Evolutionary conservation across 1,140 invertebrate genomes (phyloP).

Genomic region (Harpegnathos saltator): DNA sequence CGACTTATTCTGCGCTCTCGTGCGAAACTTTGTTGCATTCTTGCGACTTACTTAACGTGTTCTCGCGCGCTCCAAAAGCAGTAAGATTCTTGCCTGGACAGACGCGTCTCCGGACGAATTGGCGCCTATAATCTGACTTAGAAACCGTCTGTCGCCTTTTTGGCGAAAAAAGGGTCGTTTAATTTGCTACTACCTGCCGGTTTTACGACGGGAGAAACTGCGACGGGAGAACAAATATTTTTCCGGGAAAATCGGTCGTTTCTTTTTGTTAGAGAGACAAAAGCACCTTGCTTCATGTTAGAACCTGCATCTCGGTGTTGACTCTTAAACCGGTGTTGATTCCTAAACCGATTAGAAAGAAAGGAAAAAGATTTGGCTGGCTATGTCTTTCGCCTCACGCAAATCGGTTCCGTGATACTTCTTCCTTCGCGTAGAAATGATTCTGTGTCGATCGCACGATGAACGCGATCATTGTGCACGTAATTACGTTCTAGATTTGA

Average conservation of each 20-base stretch:
- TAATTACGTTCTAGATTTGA: constrained; percentile 26
- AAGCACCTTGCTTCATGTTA: constrained; percentile 51
- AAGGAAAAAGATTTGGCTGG: constrained; percentile 71
- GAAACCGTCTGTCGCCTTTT: too few species aligned
- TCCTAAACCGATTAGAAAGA: constrained; percentile 76
- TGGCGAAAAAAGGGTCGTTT: too few species aligned
- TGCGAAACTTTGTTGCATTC: too few species aligned
- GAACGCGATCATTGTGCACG: neutral
- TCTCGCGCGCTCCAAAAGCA: too few species aligned
- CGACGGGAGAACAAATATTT: neutral
- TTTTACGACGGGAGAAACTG: too few species aligned
- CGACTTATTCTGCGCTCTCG: too few species aligned
- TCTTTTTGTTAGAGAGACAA: constrained; percentile 33
- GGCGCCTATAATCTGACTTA: too few species aligned
- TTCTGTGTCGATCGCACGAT: neutral
- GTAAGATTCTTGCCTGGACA: too few species aligned
- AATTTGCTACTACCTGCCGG: too few species aligned
- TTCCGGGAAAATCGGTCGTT: constrained; percentile 41
- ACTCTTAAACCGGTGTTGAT: constrained; percentile 76
- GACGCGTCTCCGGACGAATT: too few species aligned
- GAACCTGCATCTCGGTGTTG: constrained; percentile 57
- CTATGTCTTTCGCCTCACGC: constrained; percentile 73
- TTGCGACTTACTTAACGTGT: too few species aligned
- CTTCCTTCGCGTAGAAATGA: neutral
- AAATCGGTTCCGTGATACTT: neutral